A percentile compares a stretch with the other conserved stretches of the same genome.
Conservation (phyloP, 2,797 vertebrate species). For the Helicolenus hilgendorfi region DNA sequence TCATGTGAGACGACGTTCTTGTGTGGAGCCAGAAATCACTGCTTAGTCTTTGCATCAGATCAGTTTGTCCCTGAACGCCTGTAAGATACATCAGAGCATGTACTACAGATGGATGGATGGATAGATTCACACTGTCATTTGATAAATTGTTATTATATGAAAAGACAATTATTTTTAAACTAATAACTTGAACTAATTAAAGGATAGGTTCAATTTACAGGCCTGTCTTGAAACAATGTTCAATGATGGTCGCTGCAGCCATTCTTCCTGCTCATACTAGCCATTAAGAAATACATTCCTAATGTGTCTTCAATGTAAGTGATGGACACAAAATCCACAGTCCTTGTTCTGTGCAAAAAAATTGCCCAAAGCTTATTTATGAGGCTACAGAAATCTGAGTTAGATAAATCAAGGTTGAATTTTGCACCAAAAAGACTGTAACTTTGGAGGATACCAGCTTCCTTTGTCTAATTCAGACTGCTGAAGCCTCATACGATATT, state of each 20-base stretch:
- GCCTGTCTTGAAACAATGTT: not conserved
- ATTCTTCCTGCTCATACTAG: not conserved
- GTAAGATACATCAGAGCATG: conserved; percentile 50
- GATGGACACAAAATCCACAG: not conserved
- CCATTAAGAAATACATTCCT: not conserved
- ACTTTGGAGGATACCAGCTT: not conserved
- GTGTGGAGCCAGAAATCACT: conserved; percentile 73
- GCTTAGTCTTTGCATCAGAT: conserved; percentile 78
- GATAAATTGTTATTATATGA: not conserved
- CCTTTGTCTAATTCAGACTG: not conserved
- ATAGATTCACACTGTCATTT: not conserved
- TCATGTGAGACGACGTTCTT: conserved; percentile 76
- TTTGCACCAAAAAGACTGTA: not conserved
- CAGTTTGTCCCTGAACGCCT: conserved; percentile 60
- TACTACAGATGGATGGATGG: conserved; percentile 12
- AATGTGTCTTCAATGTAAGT: not conserved
- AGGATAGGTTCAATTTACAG: not conserved
- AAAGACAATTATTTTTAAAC: no score
- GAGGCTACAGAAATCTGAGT: not conserved
- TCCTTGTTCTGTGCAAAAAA: not conserved
- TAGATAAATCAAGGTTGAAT: not conserved
- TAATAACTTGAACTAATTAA: not conserved
- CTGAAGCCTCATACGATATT: not conserved
- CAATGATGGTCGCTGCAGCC: not conserved
- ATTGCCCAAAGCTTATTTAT: not conserved